Percentiles rank a stretch among this genome's conserved stretches.
phyloP scores from a whole-genome alignment of 2,113 vertebrate species.

The Chionomys nivalis region DNA sequence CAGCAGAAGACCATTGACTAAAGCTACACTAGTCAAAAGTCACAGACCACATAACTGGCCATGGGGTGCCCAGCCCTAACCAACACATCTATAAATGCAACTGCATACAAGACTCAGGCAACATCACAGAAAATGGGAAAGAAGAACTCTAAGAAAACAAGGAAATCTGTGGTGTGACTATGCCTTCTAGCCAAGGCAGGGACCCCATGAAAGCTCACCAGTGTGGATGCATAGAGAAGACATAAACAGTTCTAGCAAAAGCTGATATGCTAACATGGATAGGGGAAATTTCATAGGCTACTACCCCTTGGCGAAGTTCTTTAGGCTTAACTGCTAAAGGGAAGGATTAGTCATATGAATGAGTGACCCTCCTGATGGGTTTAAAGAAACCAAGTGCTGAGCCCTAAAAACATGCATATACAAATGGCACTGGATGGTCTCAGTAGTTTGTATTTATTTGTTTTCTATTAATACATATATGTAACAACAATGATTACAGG shows the following conservation, averaged over 20 bases:
- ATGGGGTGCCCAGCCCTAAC: not conserved
- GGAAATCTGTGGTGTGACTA: not conserved
- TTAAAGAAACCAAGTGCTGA: not conserved
- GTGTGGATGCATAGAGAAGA: not conserved
- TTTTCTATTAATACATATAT: no score
- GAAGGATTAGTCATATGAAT: not conserved
- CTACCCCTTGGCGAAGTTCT: not conserved
- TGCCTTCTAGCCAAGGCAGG: not conserved
- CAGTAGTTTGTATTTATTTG: no score
- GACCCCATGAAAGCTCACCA: not conserved
- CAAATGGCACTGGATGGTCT: not conserved
- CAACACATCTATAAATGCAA: no score
- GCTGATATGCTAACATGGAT: not conserved
- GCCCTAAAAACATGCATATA: not conserved
- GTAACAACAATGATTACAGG: not conserved
- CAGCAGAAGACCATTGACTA: not conserved
- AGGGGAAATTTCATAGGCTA: not conserved
- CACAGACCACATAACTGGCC: not conserved
- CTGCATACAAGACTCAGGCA: not conserved
- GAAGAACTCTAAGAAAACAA: no score
- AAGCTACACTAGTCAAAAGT: not conserved
- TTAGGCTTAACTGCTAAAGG: not conserved
- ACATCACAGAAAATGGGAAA: not conserved
- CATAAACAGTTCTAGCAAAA: not conserved
- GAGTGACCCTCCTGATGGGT: no score